Percentiles rank a stretch among this genome's conserved stretches.
phyloP scores from a whole-genome alignment of 2,797 vertebrate species.

The Acrossocheilus wenchowensis region DNA sequence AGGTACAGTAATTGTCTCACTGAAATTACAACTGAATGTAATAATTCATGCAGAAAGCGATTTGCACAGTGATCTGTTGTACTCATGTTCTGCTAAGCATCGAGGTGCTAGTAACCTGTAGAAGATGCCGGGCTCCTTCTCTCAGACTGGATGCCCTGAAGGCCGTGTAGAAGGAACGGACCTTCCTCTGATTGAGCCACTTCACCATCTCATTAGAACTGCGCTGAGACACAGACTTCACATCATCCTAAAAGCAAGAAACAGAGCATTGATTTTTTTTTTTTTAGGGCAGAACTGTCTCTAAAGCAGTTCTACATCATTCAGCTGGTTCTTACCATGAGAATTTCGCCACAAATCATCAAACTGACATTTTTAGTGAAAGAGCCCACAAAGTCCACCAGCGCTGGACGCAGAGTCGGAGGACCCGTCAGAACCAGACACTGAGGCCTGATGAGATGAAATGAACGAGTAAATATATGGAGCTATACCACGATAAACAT shows the following conservation, averaged over 20 bases:
- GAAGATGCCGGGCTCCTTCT: conserved; percentile 71
- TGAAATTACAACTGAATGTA: background rate
- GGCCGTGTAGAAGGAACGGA: conserved; percentile 76
- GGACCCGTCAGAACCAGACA: conserved; percentile 81
- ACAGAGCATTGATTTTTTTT: too few relatives aligned
- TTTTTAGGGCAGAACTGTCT: background rate
- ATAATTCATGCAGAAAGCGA: too few relatives aligned
- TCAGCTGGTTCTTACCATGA: conserved; percentile 68
- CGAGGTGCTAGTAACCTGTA: conserved; percentile 71
- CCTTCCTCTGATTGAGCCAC: conserved; percentile 78
- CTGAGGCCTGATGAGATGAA: conserved; percentile 71
- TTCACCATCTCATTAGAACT: conserved; percentile 66
- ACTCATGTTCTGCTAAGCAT: background rate
- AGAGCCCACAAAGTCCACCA: conserved; percentile 80
- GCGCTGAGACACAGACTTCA: conserved; percentile 51
- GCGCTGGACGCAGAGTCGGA: conserved; percentile 74
- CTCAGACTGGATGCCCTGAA: conserved; percentile 68
- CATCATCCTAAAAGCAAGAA: conserved; percentile 60
- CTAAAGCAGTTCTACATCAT: background rate
- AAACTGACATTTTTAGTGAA: conserved; percentile 82
- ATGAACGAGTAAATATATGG: background rate
- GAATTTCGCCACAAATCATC: conserved; percentile 81
- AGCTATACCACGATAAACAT: background rate
- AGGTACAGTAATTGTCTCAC: background rate
- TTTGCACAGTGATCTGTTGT: background rate